Evolutionary conservation across 2,888 invertebrate species (phyloP).

Genomic region (Stenurella melanura): DNA sequence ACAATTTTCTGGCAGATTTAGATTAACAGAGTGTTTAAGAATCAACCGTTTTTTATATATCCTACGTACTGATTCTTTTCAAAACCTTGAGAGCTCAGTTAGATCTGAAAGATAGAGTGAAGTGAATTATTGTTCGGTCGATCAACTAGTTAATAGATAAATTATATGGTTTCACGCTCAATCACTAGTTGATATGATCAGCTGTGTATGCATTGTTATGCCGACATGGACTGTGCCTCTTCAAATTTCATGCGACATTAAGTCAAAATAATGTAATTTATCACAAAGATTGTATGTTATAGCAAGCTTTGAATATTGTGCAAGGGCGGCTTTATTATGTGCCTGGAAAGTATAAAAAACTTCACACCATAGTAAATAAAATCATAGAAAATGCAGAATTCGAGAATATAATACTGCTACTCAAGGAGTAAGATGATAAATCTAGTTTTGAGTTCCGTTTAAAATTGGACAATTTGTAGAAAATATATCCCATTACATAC

Average conservation of each 20-base stretch:
- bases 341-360: conserved; percentile 27
- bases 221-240: conserved; percentile 71
- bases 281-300: conserved; percentile 63
- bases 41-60: conserved; percentile 48
- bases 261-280: conserved; percentile 73
- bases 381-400: background rate
- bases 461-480: no score
- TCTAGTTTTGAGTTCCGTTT: background rate
- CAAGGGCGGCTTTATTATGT: conserved; percentile 35
- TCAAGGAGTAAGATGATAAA: background rate
- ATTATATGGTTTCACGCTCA: conserved; percentile 73
- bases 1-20: conserved; percentile 63
- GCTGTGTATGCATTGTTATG: conserved; percentile 69
- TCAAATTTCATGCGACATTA: conserved; percentile 74
- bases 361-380: conserved; percentile 23
- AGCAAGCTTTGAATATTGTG: conserved; percentile 4
- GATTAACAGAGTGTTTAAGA: conserved; percentile 60
- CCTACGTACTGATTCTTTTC: conserved; percentile 33
- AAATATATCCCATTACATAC: no score
- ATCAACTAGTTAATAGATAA: conserved; percentile 73
- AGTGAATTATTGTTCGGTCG: conserved; percentile 68
- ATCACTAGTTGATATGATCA: conserved; percentile 72
- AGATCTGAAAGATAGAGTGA: conserved; percentile 67
- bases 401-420: conserved; percentile 17
- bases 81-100: conserved; percentile 31